These are phyloP conservation scores for Tipula confusa DNA, from an alignment of 2,888 invertebrate species.

Conservation along the genomic window DNA sequence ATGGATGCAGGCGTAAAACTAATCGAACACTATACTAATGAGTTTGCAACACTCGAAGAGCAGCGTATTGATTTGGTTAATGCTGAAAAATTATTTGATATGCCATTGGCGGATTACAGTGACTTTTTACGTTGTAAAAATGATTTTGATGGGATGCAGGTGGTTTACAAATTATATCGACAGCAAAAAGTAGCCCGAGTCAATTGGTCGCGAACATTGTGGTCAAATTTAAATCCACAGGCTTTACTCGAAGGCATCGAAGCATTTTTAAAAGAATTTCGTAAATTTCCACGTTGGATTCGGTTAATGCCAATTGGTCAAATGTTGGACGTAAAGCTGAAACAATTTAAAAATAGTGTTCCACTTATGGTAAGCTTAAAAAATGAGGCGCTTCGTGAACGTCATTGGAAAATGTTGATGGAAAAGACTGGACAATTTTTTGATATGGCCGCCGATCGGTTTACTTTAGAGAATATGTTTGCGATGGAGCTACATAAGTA, in stretches of 20 bases:
- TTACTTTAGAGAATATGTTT: slow-evolving; percentile 88
- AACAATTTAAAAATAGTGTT: slow-evolving; percentile 79
- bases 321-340: slow-evolving; percentile 76
- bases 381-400: slow-evolving; percentile 81
- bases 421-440: slow-evolving; percentile 73
- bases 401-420: slow-evolving; percentile 91
- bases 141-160: slow-evolving; percentile 64
- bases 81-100: slow-evolving; percentile 83
- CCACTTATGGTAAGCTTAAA: slow-evolving; percentile 88
- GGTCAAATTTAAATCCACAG: slow-evolving; percentile 82
- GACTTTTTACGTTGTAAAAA: slow-evolving; percentile 61
- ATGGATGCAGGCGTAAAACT: slow-evolving; percentile 67
- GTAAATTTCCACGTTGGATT: slow-evolving; percentile 64
- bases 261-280: slow-evolving; percentile 71
- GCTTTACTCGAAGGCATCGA: slow-evolving; percentile 83
- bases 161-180: slow-evolving; percentile 71
- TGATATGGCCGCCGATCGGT: slow-evolving; percentile 84
- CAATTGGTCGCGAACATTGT: slow-evolving; percentile 79
- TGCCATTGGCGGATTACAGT: slow-evolving; percentile 78
- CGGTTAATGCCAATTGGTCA: slow-evolving; percentile 58
- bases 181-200: slow-evolving; percentile 73
- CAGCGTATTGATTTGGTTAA: slow-evolving; percentile 58
- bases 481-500: slow-evolving; percentile 85
- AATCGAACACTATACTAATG: slow-evolving; percentile 56
- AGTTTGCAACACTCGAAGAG: slow-evolving; percentile 63